Conservation (phyloP, 1,140 invertebrate species). For the Drosophila kanapiae region DNA sequence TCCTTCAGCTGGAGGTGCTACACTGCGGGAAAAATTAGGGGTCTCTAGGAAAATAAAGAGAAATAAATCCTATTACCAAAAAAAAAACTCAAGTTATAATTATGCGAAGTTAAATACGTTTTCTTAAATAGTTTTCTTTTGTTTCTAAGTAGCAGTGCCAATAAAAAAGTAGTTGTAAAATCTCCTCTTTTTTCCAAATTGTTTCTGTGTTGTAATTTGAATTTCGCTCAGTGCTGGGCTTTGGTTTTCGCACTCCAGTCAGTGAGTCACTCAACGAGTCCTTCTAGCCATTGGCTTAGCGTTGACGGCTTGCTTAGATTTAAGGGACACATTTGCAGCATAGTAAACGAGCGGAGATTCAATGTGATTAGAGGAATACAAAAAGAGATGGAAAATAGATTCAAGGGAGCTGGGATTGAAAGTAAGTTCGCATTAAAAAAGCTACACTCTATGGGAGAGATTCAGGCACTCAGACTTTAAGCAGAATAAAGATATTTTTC, state of each 20-base stretch:
- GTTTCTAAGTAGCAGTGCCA: not conserved
- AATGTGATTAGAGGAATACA: conserved; percentile 55
- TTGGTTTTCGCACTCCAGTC: conserved; percentile 31
- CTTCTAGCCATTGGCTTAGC: conserved; percentile 62
- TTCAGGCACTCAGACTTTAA: conserved; percentile 1
- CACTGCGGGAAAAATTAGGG: not conserved
- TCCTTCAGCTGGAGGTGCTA: not conserved
- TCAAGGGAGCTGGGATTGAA: not conserved
- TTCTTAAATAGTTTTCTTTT: not conserved
- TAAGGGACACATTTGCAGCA: conserved; percentile 57
- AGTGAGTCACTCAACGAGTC: conserved; percentile 40
- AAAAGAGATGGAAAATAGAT: conserved; percentile 38
- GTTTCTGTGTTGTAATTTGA: too few species aligned
- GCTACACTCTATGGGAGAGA: not conserved
- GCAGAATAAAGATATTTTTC: not conserved
- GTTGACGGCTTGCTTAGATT: conserved; percentile 75
- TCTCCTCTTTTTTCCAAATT: not conserved
- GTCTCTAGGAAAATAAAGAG: too few species aligned
- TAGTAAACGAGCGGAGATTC: conserved; percentile 41
- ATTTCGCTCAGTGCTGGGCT: not conserved
- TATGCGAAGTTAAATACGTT: not conserved
- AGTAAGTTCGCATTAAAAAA: conserved; percentile 8
- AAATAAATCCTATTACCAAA: not conserved
- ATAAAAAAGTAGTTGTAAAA: not conserved
- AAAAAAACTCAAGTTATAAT: not conserved